Evolutionary conservation across 2,113 vertebrate genomes (phyloP).

Genomic region (Petrocephalus zakoni): DNA sequence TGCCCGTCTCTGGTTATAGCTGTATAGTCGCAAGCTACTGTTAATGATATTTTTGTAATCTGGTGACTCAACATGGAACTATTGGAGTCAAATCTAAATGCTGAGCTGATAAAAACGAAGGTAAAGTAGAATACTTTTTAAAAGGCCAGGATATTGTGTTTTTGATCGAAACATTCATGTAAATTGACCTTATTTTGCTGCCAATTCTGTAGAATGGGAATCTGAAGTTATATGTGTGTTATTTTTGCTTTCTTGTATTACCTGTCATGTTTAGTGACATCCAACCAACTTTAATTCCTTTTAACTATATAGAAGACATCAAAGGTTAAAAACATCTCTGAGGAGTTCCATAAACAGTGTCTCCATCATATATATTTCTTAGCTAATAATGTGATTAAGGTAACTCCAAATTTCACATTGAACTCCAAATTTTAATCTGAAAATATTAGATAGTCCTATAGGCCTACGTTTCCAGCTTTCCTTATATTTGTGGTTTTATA

Average conservation of each 20-base stretch:
- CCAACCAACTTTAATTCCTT: background rate
- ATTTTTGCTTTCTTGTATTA: too few relatives aligned
- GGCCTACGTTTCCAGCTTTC: background rate
- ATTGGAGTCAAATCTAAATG: background rate
- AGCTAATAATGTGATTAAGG: background rate
- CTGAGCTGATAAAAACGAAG: background rate
- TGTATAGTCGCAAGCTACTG: background rate
- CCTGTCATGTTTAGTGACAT: too few relatives aligned
- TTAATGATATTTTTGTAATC: background rate
- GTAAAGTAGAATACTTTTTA: background rate
- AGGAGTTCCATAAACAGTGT: background rate
- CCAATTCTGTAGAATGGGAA: background rate
- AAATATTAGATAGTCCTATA: background rate
- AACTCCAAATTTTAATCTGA: background rate
- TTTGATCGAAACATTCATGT: background rate
- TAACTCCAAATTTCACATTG: background rate
- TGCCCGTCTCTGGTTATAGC: too few relatives aligned
- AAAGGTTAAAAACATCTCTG: too few relatives aligned
- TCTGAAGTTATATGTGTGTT: background rate
- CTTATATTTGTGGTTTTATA: background rate
- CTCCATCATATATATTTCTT: background rate
- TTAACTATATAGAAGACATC: background rate
- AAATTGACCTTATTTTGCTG: background rate
- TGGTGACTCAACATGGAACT: background rate
- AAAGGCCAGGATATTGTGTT: background rate